Conservation (phyloP, 2,113 vertebrate species). For the Mustela lutreola region DNA sequence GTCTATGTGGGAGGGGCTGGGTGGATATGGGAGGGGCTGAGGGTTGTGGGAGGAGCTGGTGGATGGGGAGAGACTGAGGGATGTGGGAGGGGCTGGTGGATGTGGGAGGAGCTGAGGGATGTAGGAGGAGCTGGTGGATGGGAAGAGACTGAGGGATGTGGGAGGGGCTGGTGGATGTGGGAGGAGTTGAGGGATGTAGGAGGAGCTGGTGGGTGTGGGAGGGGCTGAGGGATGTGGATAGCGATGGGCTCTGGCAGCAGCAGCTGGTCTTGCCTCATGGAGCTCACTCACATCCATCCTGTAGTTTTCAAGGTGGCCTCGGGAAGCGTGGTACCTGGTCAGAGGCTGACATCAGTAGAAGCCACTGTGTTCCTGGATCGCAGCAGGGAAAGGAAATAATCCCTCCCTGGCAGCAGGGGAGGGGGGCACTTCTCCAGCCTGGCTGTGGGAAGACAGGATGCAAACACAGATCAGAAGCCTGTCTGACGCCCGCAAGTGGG, state of each 20-base stretch:
- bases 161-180: not conserved
- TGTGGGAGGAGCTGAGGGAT: not conserved
- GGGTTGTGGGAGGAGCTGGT: rapidly evolving
- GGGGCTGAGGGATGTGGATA: not conserved
- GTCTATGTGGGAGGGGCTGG: not conserved
- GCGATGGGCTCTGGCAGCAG: too few species aligned
- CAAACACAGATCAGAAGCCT: not conserved
- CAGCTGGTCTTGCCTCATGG: not conserved
- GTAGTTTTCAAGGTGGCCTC: not conserved
- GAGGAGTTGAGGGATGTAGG: not conserved
- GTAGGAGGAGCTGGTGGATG: not conserved
- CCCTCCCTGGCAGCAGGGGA: rapidly evolving
- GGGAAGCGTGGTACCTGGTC: not conserved
- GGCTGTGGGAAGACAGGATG: not conserved
- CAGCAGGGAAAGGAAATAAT: not conserved
- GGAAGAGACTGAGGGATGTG: not conserved
- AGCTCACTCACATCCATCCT: not conserved
- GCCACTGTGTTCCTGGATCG: not conserved
- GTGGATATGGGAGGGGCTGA: not conserved
- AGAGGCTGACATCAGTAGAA: not conserved
- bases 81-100: not conserved
- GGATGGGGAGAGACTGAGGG: not conserved
- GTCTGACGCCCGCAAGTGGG: not conserved
- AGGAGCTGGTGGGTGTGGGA: not conserved
- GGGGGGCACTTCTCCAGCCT: not conserved